These are phyloP conservation scores for Neria commutata DNA, from an alignment of 2,888 invertebrate species.

Conservation along the genomic window DNA sequence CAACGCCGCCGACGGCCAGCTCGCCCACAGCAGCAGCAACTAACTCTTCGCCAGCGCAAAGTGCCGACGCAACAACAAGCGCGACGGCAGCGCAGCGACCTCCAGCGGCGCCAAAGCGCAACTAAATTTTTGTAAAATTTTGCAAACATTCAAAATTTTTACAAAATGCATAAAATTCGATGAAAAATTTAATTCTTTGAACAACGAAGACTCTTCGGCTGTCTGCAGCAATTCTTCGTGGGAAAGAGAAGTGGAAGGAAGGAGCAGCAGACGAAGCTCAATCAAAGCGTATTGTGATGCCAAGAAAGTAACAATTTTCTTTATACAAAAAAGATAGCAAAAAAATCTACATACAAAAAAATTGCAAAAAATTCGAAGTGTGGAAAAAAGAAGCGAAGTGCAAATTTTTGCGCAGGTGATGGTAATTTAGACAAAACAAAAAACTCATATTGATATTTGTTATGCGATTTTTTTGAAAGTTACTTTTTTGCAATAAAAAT, in stretches of 20 bases:
- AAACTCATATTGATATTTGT: no score
- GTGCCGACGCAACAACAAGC: slow-evolving; percentile 14
- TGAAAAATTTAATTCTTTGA: background rate
- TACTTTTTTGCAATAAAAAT: no score
- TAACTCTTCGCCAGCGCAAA: background rate
- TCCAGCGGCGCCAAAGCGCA: background rate
- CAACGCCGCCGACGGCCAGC: slow-evolving; percentile 16
- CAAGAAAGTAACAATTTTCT: slow-evolving; percentile 36
- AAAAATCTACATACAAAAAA: slow-evolving; percentile 20
- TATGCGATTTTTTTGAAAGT: no score
- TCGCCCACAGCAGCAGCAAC: slow-evolving; percentile 7
- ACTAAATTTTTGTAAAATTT: no score
- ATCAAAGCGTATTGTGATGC: slow-evolving; percentile 62
- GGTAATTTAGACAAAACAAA: no score
- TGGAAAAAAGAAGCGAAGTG: no score
- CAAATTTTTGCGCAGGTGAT: no score
- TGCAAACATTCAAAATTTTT: no score
- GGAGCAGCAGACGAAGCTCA: slow-evolving; percentile 45
- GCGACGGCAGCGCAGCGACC: background rate
- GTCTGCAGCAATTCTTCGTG: background rate
- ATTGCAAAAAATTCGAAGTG: slow-evolving; percentile 39
- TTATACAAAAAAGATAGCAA: slow-evolving; percentile 24
- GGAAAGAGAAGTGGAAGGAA: background rate
- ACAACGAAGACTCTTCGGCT: background rate
- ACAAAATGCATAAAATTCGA: background rate